These are phyloP conservation scores for Pogona vitticeps DNA, from an alignment of 2,113 vertebrate genomes.

Conservation along the genomic window DNA sequence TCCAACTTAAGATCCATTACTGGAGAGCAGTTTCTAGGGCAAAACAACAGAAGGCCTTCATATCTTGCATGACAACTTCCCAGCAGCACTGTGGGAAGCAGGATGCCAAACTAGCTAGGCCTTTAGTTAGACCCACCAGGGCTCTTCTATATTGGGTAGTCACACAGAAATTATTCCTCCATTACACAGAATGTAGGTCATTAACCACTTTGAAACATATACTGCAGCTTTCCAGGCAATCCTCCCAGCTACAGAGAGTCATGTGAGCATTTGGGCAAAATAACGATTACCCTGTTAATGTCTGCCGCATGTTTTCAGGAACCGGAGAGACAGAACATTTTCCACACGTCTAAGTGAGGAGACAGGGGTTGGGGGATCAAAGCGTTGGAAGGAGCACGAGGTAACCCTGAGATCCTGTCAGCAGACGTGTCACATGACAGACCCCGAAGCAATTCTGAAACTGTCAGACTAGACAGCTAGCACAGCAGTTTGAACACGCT, in stretches of 20 bases:
- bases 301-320: background rate
- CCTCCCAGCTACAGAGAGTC: background rate
- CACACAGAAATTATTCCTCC: background rate
- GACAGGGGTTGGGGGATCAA: constrained; percentile 25
- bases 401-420: constrained; percentile 36
- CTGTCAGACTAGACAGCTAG: background rate
- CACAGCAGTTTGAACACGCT: constrained; percentile 23
- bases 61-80: background rate
- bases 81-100: background rate
- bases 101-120: background rate
- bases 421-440: constrained; percentile 48
- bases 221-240: background rate
- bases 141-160: background rate
- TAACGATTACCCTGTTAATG: constrained; percentile 41
- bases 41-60: background rate
- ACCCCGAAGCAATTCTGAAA: constrained; percentile 30
- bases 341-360: constrained; percentile 55
- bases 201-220: background rate
- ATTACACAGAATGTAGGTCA: background rate
- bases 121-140: background rate
- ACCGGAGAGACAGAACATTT: constrained; percentile 2
- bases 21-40: background rate
- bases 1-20: no score
- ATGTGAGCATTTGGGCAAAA: background rate
- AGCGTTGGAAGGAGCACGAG: constrained; percentile 39